Base-by-base conservation (phyloP, 2,797 vertebrate genomes). In the Chaenodraco wilsoni region DNA sequence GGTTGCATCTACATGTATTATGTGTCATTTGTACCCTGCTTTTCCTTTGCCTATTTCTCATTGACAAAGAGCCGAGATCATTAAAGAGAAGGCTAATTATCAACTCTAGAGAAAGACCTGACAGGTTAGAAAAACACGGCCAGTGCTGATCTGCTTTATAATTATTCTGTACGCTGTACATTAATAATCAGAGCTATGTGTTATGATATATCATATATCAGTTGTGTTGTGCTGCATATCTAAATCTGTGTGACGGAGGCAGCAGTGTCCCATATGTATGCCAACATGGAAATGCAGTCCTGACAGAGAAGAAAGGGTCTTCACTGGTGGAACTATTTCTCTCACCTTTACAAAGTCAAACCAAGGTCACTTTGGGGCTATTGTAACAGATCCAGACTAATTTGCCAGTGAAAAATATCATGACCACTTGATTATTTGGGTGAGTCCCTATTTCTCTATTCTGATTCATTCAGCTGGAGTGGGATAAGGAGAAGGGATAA, bases 371-470 rank as follows among this genome's bases (percentile, higher is more conserved):
- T 17, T 19, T 31, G n/a, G 6, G 3, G 66, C 31, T 72, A 27
- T 71, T 83, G 65, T 74, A 46, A 86, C 37, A 70, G 61, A 79
- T 79, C 73, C 58, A 79, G 57, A 59, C 54, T 69, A 48, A 72
- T 74, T 71, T 78, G 21, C 51, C 52, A 33, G 40, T 21, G 48
- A 50, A 63, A 86, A 78, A 74, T 73, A 76, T 74, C 81, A 48
- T 71, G 74, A 78, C 56, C 54, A 0, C 49, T 70, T 69, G 76
- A 87, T 85, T 81, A 84, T 85, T 85, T 84, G 70, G 69, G 58
- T 48, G 55, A 78, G 59, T 57, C 78, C 54, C 75, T 78, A 54
- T 57, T 63, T 43, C 49, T 83, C 58, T 19, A 31, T 69, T 45
- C 41, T 69, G 66, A 84, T 79, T 77, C 49, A 69, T 81, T 74